Conservation (phyloP, 2,797 vertebrate species). For the Sitta carolinensis region DNA sequence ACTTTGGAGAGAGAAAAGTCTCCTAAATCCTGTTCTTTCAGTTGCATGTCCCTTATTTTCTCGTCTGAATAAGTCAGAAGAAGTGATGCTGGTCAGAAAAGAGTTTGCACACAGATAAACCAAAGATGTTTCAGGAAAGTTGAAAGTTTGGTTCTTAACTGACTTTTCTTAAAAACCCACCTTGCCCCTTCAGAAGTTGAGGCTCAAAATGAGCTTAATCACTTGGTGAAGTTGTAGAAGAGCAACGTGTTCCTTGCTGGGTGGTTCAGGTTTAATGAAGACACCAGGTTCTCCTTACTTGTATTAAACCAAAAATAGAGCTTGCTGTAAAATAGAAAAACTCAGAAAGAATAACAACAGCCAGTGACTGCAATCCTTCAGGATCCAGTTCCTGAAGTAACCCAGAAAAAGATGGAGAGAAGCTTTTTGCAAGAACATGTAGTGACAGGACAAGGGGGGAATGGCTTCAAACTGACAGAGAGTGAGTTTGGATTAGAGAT, state of each 20-base stretch:
- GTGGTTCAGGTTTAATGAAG: neutral
- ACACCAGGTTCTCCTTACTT: neutral
- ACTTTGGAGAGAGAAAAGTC: neutral
- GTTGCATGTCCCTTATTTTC: neutral
- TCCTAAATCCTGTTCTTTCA: neutral
- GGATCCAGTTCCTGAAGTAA: neutral
- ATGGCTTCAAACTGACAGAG: neutral
- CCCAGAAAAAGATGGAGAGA: neutral
- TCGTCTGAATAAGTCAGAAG: accelerated
- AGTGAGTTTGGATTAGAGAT: neutral
- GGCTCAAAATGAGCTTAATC: neutral
- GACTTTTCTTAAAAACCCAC: neutral
- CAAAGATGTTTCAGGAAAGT: neutral
- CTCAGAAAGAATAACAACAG: neutral
- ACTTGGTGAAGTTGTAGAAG: neutral
- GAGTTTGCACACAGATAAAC: neutral
- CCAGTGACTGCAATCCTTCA: neutral
- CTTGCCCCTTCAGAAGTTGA: neutral
- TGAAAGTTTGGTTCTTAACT: neutral
- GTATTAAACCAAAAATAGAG: neutral
- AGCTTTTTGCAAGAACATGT: neutral
- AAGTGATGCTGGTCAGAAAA: neutral
- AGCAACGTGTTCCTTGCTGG: neutral
- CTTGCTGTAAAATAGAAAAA: neutral
- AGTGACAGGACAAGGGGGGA: neutral